A percentile compares a stretch with the other conserved stretches of the same genome.
These are phyloP conservation scores for Nanorana parkeri DNA, from an alignment of 2,113 vertebrate genomes.

Conservation along the genomic window DNA sequence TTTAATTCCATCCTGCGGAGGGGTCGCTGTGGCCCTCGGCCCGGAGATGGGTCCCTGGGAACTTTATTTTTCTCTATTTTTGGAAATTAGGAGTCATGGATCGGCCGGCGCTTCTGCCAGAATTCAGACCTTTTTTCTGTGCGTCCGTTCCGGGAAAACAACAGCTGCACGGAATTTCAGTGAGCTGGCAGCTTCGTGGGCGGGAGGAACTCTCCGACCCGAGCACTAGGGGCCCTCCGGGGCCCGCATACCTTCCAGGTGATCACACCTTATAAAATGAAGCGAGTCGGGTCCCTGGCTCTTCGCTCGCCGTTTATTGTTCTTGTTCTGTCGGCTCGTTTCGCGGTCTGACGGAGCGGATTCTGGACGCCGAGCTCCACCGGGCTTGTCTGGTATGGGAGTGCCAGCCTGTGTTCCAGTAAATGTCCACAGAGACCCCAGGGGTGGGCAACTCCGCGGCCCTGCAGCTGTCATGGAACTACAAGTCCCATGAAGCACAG, in stretches of 20 bases:
- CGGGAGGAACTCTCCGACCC: slow-evolving; percentile 39
- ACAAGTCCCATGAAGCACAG: too few relatives aligned
- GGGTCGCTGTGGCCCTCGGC: too few relatives aligned
- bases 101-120: neutral
- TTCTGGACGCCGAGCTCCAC: too few relatives aligned
- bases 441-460: too few relatives aligned
- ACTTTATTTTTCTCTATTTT: slow-evolving; percentile 48
- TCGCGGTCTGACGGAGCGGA: too few relatives aligned
- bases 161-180: slow-evolving; percentile 49
- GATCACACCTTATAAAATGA: slow-evolving; percentile 42
- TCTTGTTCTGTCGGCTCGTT: neutral
- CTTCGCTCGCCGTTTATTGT: too few relatives aligned
- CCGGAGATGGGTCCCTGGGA: too few relatives aligned
- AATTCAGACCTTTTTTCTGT: slow-evolving; percentile 53
- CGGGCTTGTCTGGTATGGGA: too few relatives aligned
- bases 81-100: slow-evolving; percentile 53
- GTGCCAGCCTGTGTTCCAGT: too few relatives aligned
- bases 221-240: neutral
- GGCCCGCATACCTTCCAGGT: neutral
- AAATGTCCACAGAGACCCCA: too few relatives aligned
- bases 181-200: slow-evolving; percentile 33
- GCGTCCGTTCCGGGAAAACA: slow-evolving; percentile 48
- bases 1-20: too few relatives aligned
- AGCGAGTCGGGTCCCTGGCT: slow-evolving; percentile 4
- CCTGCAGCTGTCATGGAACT: too few relatives aligned